Percentiles rank a stretch among this genome's conserved stretches.
phyloP scores from a whole-genome alignment of 2,797 vertebrate genomes.

The Dendrocincla tyrannina region DNA sequence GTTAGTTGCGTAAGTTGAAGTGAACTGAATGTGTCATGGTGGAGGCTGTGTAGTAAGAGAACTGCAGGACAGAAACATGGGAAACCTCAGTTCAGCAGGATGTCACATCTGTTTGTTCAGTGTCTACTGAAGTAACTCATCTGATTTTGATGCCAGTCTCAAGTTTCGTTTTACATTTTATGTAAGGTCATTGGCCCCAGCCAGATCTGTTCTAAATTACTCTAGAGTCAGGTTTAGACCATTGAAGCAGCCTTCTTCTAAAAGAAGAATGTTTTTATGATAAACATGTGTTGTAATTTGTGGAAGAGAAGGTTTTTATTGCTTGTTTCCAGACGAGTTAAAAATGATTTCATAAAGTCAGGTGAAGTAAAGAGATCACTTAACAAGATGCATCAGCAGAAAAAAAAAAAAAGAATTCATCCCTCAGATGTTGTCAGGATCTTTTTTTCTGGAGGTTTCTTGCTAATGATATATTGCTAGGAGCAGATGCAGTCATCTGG shows the following conservation, averaged over 20 bases:
- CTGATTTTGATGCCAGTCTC: background rate
- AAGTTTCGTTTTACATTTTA: background rate
- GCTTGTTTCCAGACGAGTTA: background rate
- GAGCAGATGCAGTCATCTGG: background rate
- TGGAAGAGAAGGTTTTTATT: background rate
- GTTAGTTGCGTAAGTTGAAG: background rate
- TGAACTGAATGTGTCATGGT: background rate
- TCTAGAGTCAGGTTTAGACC: background rate
- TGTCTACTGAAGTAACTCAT: background rate
- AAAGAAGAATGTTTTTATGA: background rate
- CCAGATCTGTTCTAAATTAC: background rate
- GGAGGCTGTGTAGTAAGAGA: background rate
- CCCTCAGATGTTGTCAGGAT: background rate
- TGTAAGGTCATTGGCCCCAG: background rate
- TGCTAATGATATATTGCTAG: background rate
- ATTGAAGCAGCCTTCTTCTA: background rate
- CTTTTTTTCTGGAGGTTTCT: background rate
- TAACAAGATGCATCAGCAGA: background rate
- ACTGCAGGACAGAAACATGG: accelerated
- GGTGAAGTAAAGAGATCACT: background rate
- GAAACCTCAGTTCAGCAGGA: background rate
- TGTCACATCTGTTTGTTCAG: background rate
- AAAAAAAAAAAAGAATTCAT: background rate
- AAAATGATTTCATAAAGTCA: background rate
- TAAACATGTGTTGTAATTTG: background rate